phyloP scores from a whole-genome alignment of 2,888 invertebrate genomes.

The Taphrorychus bicolor region DNA sequence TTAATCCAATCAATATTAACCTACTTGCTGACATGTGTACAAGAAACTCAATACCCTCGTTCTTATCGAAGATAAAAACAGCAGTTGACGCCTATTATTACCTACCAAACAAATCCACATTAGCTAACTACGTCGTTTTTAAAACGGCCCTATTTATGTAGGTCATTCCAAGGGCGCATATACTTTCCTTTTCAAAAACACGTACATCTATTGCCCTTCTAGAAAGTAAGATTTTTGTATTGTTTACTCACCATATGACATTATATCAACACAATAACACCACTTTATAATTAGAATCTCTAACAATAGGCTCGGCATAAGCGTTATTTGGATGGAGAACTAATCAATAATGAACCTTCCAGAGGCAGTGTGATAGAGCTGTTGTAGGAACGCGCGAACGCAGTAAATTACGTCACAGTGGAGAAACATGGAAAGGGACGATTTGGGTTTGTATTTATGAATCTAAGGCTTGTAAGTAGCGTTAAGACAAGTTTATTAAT shows the following conservation, averaged over 20 bases:
- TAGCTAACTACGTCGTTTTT: neutral
- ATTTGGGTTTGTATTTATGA: too few species aligned
- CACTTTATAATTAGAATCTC: neutral
- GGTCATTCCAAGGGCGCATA: neutral
- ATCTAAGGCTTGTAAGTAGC: too few species aligned
- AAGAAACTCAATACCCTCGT: neutral
- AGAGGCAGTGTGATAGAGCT: neutral
- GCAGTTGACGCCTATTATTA: neutral
- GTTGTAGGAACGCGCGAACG: neutral
- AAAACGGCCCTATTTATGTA: neutral
- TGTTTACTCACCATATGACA: neutral
- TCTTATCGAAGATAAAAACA: neutral
- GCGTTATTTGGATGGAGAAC: neutral
- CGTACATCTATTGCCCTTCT: neutral
- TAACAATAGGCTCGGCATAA: neutral
- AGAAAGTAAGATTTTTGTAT: neutral
- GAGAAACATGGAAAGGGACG: too few species aligned
- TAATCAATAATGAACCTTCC: neutral
- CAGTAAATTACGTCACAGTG: conserved; percentile 2
- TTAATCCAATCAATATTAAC: too few species aligned
- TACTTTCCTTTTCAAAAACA: neutral
- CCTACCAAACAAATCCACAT: neutral
- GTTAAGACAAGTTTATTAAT: too few species aligned
- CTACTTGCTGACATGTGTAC: too few species aligned
- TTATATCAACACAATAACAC: neutral